phyloP scores from a whole-genome alignment of 2,113 vertebrate genomes.

The Xenus cinereus region DNA sequence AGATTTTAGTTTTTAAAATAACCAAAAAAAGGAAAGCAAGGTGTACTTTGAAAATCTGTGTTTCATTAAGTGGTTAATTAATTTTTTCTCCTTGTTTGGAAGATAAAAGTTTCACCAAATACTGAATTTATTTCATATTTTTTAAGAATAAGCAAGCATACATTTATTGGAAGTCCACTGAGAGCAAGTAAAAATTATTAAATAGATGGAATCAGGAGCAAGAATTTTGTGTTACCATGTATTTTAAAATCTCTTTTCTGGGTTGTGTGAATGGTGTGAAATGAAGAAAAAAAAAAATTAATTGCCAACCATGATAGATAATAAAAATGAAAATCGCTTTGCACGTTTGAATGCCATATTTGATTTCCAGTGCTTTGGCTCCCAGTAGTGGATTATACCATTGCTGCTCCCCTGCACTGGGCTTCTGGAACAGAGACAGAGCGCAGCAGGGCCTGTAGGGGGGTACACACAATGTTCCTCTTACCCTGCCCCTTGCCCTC shows the following conservation, averaged over 20 bases:
- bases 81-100: background rate
- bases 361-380: background rate
- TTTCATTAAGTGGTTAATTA: background rate
- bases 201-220: background rate
- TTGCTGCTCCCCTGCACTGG: background rate
- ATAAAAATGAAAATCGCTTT: background rate
- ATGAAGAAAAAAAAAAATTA: background rate
- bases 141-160: background rate
- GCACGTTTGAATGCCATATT: background rate
- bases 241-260: background rate
- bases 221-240: accelerated
- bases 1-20: background rate
- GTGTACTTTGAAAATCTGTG: background rate
- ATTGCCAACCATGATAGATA: background rate
- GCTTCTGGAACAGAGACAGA: background rate
- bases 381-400: background rate
- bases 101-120: background rate
- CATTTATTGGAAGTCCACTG: background rate
- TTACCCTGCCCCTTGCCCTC: background rate
- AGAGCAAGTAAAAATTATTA: background rate
- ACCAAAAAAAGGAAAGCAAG: background rate
- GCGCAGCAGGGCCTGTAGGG: background rate
- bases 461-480: background rate
- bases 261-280: background rate
- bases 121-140: background rate